Conservation (phyloP, 2,113 vertebrate genomes). For the Galemys pyrenaicus region DNA sequence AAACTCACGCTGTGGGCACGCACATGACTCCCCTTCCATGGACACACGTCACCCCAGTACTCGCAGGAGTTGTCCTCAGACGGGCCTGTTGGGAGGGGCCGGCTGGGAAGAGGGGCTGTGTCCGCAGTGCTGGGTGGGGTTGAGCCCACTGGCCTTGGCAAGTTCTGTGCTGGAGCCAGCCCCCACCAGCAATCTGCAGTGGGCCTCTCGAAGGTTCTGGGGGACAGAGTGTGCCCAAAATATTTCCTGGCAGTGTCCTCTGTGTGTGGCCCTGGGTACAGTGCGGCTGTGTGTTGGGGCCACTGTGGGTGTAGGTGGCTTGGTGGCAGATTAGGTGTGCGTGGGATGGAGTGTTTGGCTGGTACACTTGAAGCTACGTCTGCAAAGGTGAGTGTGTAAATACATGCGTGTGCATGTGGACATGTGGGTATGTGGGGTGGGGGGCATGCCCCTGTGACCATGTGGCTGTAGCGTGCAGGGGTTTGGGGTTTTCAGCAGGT, state of each 20-base stretch:
- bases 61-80: neutral
- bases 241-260: neutral
- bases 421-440: neutral
- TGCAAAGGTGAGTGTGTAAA: neutral
- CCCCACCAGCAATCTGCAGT: neutral
- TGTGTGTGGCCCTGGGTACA: neutral
- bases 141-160: neutral
- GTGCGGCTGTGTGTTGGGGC: neutral
- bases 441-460: rapidly evolving
- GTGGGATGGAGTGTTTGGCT: rapidly evolving
- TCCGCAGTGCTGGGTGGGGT: neutral
- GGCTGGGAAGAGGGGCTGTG: neutral
- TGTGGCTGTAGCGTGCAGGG: too few relatives aligned
- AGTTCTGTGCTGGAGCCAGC: neutral
- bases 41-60: neutral
- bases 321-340: neutral
- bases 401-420: neutral
- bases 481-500: neutral
- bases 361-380: neutral
- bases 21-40: rapidly evolving
- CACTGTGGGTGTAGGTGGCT: neutral
- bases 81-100: neutral
- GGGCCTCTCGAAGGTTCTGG: rapidly evolving
- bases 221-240: neutral
- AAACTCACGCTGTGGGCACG: too few relatives aligned